phyloP scores from a whole-genome alignment of 1,140 invertebrate species.

The Pseudomyrmex sp. region DNA sequence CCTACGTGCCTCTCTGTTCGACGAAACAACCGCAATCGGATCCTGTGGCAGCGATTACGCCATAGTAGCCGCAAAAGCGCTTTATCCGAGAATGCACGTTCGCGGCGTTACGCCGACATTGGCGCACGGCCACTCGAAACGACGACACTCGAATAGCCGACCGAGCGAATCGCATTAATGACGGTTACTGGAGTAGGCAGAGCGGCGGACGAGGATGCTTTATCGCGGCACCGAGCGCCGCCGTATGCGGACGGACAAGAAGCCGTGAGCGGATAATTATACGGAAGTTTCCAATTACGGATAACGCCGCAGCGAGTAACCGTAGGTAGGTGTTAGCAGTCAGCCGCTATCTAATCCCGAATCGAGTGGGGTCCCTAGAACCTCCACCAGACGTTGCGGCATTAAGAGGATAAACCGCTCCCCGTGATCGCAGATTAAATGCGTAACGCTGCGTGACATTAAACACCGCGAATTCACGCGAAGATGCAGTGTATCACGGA shows the following conservation, averaged over 20 bases:
- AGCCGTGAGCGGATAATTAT: slow-evolving; percentile 74
- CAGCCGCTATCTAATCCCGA: slow-evolving; percentile 51
- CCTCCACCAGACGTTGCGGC: slow-evolving; percentile 46
- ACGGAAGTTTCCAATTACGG: slow-evolving; percentile 78
- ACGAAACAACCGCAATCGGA: slow-evolving; percentile 70
- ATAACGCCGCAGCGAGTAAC: slow-evolving; percentile 67
- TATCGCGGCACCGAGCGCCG: slow-evolving; percentile 41
- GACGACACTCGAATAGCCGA: slow-evolving; percentile 60
- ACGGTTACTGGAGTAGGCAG: slow-evolving; percentile 55
- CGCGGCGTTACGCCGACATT: slow-evolving; percentile 61
- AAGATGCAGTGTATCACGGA: not conserved
- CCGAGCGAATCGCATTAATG: slow-evolving; percentile 70
- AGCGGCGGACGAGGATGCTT: slow-evolving; percentile 58
- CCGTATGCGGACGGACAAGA: slow-evolving; percentile 58
- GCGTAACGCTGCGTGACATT: slow-evolving; percentile 46
- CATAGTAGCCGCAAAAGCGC: slow-evolving; percentile 66
- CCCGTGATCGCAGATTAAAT: slow-evolving; percentile 54
- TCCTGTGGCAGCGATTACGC: slow-evolving; percentile 70
- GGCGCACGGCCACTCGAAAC: slow-evolving; percentile 64
- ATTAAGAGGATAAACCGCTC: slow-evolving; percentile 41
- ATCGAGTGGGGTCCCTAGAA: slow-evolving; percentile 22
- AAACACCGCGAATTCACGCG: slow-evolving; percentile 21
- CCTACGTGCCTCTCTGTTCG: slow-evolving; percentile 49
- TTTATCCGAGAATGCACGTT: slow-evolving; percentile 63
- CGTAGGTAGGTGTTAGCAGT: slow-evolving; percentile 48